Base-by-base conservation (phyloP, 2,113 vertebrate genomes). In the Rhynchopsitta pachyrhyncha region DNA sequence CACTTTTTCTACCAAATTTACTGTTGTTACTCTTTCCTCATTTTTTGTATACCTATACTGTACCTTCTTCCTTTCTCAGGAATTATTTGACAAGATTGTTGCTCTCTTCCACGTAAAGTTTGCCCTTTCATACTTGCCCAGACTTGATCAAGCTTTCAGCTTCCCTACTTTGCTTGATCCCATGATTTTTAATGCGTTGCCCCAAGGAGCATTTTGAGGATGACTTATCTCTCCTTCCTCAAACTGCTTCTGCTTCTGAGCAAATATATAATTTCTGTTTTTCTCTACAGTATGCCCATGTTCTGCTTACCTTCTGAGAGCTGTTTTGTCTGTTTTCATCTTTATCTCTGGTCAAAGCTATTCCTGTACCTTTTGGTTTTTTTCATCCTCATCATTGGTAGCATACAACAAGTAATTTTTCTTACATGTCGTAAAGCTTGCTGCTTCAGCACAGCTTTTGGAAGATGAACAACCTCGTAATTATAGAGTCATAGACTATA, bases 291-390 rank as follows among this genome's bases (percentile, higher is more conserved):
- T 55, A 35, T 69, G 13, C 20, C 4, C 46, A 27, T 91, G 29
- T 90, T 90, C 62, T 90, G 46, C 10, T 91, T 67, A 84, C 29
- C 29, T 88, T 71, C 71, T 35, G 82, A 29, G 44, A 79, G 12
- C 27, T 82, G 12, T 66, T 92, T 91, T 71, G 13, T 55, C 41
- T 74, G 44, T 82, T 88, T 87, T 82, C 33, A 47, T 88, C 47
- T 93, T 79, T 42, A 11, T 79, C 28, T 76, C 47, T 64, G 75
- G 17, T 57, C 29, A 87, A 68, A 96, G 18, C 10, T 42, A 27
- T 82, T 85, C 14, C 37, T 66, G 7, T 39, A 25, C 29, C 71
- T 90, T 47, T 47, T 31, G 42, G 4, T 1, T 18, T 44, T 60
- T 44, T 70, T 28, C 31, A 63, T 89, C 73, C 3, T 68, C 25